Base-by-base conservation (phyloP, 1,140 invertebrate genomes). In the Leptinotarsa texana region DNA sequence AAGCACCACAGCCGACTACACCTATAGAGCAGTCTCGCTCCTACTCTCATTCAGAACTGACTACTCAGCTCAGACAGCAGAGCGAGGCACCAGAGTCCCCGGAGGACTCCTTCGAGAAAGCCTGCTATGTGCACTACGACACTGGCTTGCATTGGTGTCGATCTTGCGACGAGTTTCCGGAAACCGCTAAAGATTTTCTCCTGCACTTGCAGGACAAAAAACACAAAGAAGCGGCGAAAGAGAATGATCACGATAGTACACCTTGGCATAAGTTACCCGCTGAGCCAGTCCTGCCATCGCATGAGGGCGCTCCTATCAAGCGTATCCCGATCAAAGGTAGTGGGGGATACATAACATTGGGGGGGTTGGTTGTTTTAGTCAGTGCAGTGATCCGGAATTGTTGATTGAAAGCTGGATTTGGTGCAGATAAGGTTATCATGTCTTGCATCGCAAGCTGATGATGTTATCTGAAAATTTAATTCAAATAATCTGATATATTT, bases 91-190 rank as follows among this genome's bases (percentile, higher is more conserved):
- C 62, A 5, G 61, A 65, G 13, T 18, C 13, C 13, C 15, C 11
- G 22, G 22, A 24, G 33, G n/a, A 17, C 13, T 13, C 13, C 8
- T 13, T 15, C 6, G 71, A 73, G 47, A 73, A 48, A 3, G 67
- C 18, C 67, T 72, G 68, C 89, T 93, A 93, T 82, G 90, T 94
- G 48, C 93, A 94, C 86, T 95, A 93, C 82, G 94, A 96, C 86
- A 93, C 93, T 1, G 93, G 95, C 85, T 91, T 94, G 87, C 93
- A 95, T 86, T 95, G 94, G 94, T 96, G 94, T 85, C 88, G 92
- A 72, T 88, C 92, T 65, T 96, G 94, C 86, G 91, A 94, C 85
- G 91, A 93, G 80, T 95, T 95, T 84, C 94, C 94, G 42, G 90
- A 92, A 83, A 94, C 93, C 13, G 93, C 94, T 63, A 94, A 94